A percentile compares a stretch with the other conserved stretches of the same genome.
phyloP scores from a whole-genome alignment of 2,113 vertebrate genomes.

The Pyrgilauda ruficollis region DNA sequence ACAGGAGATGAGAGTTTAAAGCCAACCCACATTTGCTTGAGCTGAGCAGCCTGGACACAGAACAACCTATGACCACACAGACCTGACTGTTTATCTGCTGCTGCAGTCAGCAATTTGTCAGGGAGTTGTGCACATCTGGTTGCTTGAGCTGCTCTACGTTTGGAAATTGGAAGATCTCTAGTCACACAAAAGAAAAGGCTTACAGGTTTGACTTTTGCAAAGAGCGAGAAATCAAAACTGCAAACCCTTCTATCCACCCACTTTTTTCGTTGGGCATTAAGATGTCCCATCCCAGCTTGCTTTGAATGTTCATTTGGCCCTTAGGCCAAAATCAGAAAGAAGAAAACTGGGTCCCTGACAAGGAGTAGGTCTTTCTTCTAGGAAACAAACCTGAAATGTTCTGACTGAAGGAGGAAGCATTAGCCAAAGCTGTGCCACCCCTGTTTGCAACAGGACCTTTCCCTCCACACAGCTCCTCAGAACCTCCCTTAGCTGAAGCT shows the following conservation, averaged over 20 bases:
- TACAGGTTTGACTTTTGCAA: neutral
- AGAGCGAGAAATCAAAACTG: neutral
- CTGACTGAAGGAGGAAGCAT: neutral
- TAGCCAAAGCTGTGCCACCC: neutral
- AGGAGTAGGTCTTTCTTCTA: neutral
- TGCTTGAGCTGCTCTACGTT: neutral
- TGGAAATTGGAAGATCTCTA: neutral
- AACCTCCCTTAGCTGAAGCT: neutral
- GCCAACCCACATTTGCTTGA: neutral
- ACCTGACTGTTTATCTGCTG: neutral
- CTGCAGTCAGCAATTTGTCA: neutral
- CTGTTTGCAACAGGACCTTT: neutral
- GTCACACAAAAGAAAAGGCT: neutral
- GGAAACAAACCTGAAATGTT: neutral
- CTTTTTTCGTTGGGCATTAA: neutral
- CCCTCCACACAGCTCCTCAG: fast-evolving
- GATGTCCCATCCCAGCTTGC: neutral
- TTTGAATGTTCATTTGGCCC: neutral
- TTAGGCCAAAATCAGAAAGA: neutral
- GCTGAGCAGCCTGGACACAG: neutral
- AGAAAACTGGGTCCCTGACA: neutral
- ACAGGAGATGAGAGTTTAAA: neutral
- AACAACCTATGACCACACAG: neutral
- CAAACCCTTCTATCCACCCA: neutral
- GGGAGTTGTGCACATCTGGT: neutral